Base-by-base conservation (phyloP, 2,888 invertebrate species). In the Mayetiola destructor region DNA sequence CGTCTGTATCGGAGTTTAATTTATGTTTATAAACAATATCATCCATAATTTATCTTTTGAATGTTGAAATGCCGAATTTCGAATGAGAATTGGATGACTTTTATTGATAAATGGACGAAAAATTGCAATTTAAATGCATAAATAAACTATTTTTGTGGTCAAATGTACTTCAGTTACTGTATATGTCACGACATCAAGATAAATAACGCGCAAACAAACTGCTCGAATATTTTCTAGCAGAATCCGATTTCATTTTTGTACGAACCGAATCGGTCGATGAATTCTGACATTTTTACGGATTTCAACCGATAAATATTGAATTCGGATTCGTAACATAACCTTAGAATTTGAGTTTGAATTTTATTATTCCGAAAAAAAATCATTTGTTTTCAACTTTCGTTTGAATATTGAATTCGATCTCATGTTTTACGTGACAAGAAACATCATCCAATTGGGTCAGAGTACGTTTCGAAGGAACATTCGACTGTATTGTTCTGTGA, bases 1-100 rank as follows among this genome's bases (percentile, higher is more conserved):
- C 48, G 27, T 48, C 48, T 27, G 27, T 48, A 48, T 48, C 48
- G 18, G 6, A n/a, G 27, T 27, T 48, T 27, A 48, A 27, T 48
- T 48, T 48, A n/a, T 48, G 48, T 9, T 48, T 48, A 14, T 4
- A n/a, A 48, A 23, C 48, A 48, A n/a, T 48, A 6, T 48, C 48
- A 48, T 48, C 48, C 48, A 48, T 48, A 48, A 48, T 48, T 23
- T 48, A n/a, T n/a, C n/a, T n/a, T n/a, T n/a, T n/a, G n/a, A n/a
- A n/a, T n/a, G n/a, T n/a, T n/a, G n/a, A n/a, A n/a, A n/a, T n/a
- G 2, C 14, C 29, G 27, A 12, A 27, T 27, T 48, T 48, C 27
- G n/a, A 27, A n/a, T n/a, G n/a, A n/a, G 3, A 27, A 48, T n/a
- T 48, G 10, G 27, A 48, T 14, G 4, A 27, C 14, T n/a, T 27